phyloP scores from a whole-genome alignment of 2,797 vertebrate genomes.

The Craterocephalus amniculus region DNA sequence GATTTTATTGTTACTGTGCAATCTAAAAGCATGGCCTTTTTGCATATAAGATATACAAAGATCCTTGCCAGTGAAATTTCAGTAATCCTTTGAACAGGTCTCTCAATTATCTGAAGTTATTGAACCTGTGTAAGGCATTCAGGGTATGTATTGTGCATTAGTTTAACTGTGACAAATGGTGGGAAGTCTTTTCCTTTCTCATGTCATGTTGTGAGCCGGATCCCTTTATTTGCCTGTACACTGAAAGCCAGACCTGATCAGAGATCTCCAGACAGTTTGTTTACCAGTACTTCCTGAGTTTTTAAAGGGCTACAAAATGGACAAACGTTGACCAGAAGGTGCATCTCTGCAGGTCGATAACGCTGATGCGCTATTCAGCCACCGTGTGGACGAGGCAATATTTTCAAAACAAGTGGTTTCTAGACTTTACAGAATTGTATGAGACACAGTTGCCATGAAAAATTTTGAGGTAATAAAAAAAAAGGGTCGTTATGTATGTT shows the following conservation, averaged over 20 bases:
- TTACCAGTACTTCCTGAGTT: slow-evolving; percentile 78
- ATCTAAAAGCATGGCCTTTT: slow-evolving; percentile 73
- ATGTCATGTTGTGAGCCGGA: slow-evolving; percentile 60
- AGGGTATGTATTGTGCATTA: slow-evolving; percentile 64
- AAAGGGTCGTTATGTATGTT: slow-evolving; percentile 20
- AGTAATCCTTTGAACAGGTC: slow-evolving; percentile 61
- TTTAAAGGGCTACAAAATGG: slow-evolving; percentile 80
- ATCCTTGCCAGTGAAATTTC: slow-evolving; percentile 56
- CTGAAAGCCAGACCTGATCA: slow-evolving; percentile 74
- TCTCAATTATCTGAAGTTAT: slow-evolving; percentile 52
- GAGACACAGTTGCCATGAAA: slow-evolving; percentile 20
- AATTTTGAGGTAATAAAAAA: slow-evolving; percentile 11
- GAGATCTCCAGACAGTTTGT: slow-evolving; percentile 74
- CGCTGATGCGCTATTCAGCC: slow-evolving; percentile 49
- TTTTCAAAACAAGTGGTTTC: slow-evolving; percentile 34
- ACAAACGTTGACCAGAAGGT: slow-evolving; percentile 57
- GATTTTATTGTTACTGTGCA: slow-evolving; percentile 63
- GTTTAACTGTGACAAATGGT: slow-evolving; percentile 59
- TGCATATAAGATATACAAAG: slow-evolving; percentile 62
- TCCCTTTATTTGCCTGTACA: slow-evolving; percentile 75
- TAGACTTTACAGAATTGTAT: slow-evolving; percentile 31
- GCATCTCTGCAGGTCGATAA: slow-evolving; percentile 53
- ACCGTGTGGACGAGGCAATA: slow-evolving; percentile 60
- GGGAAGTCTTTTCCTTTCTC: slow-evolving; percentile 50
- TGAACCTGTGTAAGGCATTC: slow-evolving; percentile 67